Conservation (phyloP, 2,113 vertebrate species). For the Athene noctua region DNA sequence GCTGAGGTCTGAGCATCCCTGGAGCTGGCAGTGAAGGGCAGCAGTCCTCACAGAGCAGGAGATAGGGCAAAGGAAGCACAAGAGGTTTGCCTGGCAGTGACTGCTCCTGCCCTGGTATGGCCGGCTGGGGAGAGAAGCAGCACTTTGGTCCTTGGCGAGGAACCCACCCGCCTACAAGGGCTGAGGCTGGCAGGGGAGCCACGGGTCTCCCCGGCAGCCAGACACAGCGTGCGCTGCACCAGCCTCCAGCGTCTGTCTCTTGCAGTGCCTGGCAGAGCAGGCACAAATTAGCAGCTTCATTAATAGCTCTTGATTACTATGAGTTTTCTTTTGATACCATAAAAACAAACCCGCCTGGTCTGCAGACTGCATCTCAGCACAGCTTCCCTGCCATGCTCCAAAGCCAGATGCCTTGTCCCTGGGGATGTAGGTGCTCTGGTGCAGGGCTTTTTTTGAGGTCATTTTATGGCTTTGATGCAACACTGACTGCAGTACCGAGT, state of each 20-base stretch:
- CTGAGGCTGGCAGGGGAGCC: not conserved
- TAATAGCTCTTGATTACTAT: conserved; percentile 13
- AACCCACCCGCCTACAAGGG: not conserved
- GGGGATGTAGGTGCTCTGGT: not conserved
- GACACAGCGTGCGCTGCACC: not conserved
- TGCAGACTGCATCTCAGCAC: not conserved
- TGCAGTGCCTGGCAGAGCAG: not conserved
- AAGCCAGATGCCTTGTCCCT: not conserved
- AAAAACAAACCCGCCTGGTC: not conserved
- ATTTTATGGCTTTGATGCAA: not conserved
- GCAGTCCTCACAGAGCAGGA: not conserved
- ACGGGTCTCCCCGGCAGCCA: not conserved
- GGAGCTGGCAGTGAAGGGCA: not conserved
- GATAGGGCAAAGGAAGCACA: not conserved
- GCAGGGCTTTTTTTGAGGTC: not conserved
- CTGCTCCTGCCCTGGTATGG: not conserved
- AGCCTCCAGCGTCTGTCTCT: conserved; percentile 1
- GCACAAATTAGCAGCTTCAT: conserved; percentile 38
- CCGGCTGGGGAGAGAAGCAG: not conserved
- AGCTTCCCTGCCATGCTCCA: fast-evolving
- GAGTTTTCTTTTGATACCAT: not conserved
- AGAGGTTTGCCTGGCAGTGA: not conserved
- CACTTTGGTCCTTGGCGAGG: not conserved
- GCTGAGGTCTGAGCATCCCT: not conserved
- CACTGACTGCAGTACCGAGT: not conserved